phyloP scores from a whole-genome alignment of 2,113 vertebrate species.

The Parus major region DNA sequence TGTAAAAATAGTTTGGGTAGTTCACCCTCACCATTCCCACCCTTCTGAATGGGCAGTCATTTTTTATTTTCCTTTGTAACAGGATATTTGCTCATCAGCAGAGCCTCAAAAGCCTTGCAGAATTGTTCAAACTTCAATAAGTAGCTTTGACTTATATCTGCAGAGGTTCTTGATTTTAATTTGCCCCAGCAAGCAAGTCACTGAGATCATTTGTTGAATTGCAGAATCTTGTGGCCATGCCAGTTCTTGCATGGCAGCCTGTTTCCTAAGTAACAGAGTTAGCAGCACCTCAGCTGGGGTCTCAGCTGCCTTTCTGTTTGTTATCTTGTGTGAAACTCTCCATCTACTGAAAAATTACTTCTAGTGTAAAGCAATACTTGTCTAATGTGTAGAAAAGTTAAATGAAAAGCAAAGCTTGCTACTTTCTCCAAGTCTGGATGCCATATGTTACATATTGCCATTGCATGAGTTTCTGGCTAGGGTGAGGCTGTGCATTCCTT shows the following conservation, averaged over 20 bases:
- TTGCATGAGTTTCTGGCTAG: not conserved
- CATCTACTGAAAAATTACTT: not conserved
- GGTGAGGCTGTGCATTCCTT: not conserved
- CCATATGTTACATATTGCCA: accelerated
- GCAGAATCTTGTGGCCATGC: not conserved
- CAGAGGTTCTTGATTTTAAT: not conserved
- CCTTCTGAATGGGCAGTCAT: not conserved
- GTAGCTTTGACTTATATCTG: not conserved
- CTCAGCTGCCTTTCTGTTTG: not conserved
- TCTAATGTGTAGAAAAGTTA: not conserved
- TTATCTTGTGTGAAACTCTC: not conserved
- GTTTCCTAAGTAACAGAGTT: not conserved
- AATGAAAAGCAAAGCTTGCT: not conserved
- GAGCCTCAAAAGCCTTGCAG: not conserved
- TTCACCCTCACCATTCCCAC: not conserved
- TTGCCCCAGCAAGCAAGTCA: not conserved
- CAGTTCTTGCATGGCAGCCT: not conserved
- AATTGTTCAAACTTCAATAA: not conserved
- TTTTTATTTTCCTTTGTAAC: not conserved
- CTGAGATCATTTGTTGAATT: not conserved
- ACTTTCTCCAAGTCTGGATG: not conserved
- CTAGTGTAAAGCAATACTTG: not conserved
- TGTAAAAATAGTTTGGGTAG: not conserved
- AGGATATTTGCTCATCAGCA: not conserved
- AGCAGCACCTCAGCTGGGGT: not conserved